Percentiles rank a stretch among this genome's conserved stretches.
phyloP scores from a whole-genome alignment of 2,113 vertebrate genomes.

The Grammomys surdaster region DNA sequence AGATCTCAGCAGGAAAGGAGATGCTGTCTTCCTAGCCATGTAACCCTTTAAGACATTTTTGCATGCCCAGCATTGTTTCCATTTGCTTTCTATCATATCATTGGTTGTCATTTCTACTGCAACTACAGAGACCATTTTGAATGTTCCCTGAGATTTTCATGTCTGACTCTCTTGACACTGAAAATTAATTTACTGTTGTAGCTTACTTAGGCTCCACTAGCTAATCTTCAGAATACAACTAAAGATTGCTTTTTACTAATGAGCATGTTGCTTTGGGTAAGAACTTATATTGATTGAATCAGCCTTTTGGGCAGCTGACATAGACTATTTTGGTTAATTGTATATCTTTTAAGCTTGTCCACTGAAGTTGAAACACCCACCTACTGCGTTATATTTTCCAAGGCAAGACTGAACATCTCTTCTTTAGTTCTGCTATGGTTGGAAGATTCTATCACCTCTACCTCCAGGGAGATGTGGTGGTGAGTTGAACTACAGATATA shows the following conservation, averaged over 20 bases:
- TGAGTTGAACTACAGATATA: neutral
- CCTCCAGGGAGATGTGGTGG: rapidly evolving
- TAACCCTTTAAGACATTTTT: neutral
- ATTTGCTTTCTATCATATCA: neutral
- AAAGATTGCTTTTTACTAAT: neutral
- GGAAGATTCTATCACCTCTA: neutral
- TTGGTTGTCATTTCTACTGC: neutral
- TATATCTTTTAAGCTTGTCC: neutral
- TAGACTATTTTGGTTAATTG: neutral
- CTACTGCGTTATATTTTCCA: neutral
- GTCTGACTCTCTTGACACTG: neutral
- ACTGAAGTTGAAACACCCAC: neutral
- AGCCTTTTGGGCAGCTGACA: neutral
- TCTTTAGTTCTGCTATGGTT: neutral
- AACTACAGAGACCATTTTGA: neutral
- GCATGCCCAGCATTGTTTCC: neutral
- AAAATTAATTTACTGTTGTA: neutral
- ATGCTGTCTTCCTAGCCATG: neutral
- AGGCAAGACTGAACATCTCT: neutral
- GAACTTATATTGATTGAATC: neutral
- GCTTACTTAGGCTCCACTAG: neutral
- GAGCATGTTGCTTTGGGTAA: neutral
- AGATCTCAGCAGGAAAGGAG: neutral
- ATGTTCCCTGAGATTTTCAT: neutral
- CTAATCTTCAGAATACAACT: neutral